Percentiles rank a stretch among this genome's conserved stretches.
These are phyloP conservation scores for Budorcas taxicolor DNA, from an alignment of 2,113 vertebrate genomes.

Conservation along the genomic window DNA sequence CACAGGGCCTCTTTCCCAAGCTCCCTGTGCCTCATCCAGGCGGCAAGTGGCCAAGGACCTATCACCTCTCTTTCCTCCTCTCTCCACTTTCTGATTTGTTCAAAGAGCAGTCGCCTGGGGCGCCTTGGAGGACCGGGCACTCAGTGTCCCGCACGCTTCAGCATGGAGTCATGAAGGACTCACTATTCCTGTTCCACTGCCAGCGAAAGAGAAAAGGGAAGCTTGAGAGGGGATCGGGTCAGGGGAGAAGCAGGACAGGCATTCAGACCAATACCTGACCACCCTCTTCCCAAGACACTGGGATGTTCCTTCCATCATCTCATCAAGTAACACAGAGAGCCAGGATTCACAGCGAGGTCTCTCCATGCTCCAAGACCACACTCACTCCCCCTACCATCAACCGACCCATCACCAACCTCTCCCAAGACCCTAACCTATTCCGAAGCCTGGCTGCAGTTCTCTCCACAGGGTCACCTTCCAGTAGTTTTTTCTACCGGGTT, in stretches of 20 bases:
- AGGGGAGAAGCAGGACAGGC: not conserved
- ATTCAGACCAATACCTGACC: not conserved
- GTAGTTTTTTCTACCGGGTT: not conserved
- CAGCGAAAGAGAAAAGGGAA: not conserved
- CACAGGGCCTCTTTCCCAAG: not conserved
- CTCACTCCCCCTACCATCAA: no score
- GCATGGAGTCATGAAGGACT: accelerated
- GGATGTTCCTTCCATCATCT: not conserved
- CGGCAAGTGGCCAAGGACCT: not conserved
- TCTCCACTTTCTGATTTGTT: not conserved
- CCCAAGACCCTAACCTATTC: not conserved
- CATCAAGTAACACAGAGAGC: not conserved
- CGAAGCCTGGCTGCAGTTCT: not conserved
- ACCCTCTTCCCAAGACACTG: not conserved
- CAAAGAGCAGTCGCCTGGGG: not conserved
- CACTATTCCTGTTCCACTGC: not conserved
- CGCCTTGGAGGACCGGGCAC: accelerated
- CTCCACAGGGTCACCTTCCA: not conserved
- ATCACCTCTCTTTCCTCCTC: not conserved
- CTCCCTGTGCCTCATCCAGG: not conserved
- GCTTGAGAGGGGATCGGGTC: not conserved
- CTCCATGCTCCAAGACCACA: not conserved
- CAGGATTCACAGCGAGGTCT: not conserved
- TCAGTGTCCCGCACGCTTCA: not conserved
- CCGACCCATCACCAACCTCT: not conserved